Evolutionary conservation across 2,888 invertebrate species (phyloP), one percentile per base, ranked within the genome.

Genomic region (Dryococelus australis): DNA sequence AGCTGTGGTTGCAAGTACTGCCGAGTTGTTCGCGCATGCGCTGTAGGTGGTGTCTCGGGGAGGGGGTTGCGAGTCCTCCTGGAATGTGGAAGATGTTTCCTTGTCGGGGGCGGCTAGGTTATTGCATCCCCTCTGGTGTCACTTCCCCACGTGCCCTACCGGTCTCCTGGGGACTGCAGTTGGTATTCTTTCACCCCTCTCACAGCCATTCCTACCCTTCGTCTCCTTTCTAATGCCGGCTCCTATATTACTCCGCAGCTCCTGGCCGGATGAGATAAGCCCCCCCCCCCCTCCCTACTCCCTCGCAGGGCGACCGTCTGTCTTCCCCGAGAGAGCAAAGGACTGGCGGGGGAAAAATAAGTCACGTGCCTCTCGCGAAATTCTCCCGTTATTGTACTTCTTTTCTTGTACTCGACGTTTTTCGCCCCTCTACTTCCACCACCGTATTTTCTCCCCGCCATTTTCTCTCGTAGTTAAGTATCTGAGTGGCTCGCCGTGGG

Each of bases 311-410:
- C 10, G 16, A 24, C 65, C 65, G 10, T 65, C 16, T 65, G 65
- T 65, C 65, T 65, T 24, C 24, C 65, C 10, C 65, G 65, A 16
- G 10, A 16, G 5, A 16, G 24, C 16, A 47, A 47, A 13, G 65
- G 65, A 20, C 65, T n/a, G 65, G 65, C 65, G 6, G 65, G 65
- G 65, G 65, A 65, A n/a, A 20, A 65, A 65, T 65, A 65, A 13
- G 65, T 65, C 65, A 16, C 65, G 65, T 65, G 65, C 65, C 24
- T 65, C 65, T 65, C 65, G 65, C 65, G 65, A 65, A 65, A 65
- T 65, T 65, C 65, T 24, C 65, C 24, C 8, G 65, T 65, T 65
- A 65, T 65, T 65, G 65, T 65, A n/a, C 65, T 65, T 65, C n/a
- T 65, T 65, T 51, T 65, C n/a, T 8, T 16, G 8, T 16, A 47